Evolutionary conservation across 2,888 invertebrate genomes (phyloP).

Genomic region (Hetaerina titia): DNA sequence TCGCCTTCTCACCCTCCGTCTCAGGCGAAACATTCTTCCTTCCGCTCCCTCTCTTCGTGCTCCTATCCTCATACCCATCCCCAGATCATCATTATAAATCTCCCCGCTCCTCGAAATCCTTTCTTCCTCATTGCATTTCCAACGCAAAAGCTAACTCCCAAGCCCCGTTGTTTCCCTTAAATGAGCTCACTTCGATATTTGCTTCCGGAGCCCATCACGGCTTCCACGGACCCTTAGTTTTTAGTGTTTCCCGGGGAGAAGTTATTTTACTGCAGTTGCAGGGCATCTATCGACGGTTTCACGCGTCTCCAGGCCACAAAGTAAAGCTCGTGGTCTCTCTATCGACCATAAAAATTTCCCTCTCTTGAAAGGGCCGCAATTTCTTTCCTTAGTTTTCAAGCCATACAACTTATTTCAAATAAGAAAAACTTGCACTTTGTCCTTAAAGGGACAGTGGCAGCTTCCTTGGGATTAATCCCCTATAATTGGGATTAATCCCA

Average conservation of each 20-base stretch:
- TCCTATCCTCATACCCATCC: not conserved
- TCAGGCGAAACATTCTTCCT: no score
- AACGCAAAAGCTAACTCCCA: not conserved
- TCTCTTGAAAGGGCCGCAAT: no score
- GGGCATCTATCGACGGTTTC: not conserved
- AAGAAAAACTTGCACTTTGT: no score
- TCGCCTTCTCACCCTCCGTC: no score
- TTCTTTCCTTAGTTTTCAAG: no score
- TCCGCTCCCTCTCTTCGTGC: no score
- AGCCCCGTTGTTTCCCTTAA: not conserved
- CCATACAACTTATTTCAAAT: no score
- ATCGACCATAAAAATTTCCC: no score
- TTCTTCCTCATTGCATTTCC: not conserved
- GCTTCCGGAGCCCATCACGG: slow-evolving; percentile 10
- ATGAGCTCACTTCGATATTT: slow-evolving; percentile 17
- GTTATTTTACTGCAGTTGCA: not conserved
- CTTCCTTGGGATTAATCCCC: no score
- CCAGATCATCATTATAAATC: not conserved
- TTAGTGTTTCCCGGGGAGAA: not conserved
- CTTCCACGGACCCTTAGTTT: not conserved
- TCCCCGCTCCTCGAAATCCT: not conserved
- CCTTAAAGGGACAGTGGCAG: no score
- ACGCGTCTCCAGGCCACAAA: not conserved
- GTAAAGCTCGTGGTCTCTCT: no score
- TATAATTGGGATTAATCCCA: no score